phyloP scores from a whole-genome alignment of 2,888 invertebrate species.

The Pseudococcus longispinus region DNA sequence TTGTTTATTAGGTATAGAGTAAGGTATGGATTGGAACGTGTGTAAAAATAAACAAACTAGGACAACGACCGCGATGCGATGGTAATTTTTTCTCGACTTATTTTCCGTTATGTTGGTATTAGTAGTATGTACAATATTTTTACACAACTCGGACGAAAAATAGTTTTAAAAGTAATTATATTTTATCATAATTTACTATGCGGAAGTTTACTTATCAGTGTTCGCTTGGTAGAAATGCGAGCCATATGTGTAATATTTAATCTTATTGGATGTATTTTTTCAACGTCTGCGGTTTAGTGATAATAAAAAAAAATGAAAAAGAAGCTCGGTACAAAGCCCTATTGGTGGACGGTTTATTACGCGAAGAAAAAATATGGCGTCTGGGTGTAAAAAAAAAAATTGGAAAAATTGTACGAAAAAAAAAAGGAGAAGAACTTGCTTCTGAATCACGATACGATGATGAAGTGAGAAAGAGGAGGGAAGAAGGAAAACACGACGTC shows the following conservation, averaged over 20 bases:
- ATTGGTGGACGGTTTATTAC: neutral
- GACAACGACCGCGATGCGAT: slow-evolving; percentile 33
- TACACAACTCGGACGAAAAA: neutral
- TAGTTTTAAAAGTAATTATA: slow-evolving; percentile 21
- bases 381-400: neutral
- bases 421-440: neutral
- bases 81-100: slow-evolving; percentile 12
- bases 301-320: neutral
- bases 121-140: neutral
- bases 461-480: neutral
- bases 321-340: neutral
- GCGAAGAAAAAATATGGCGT: neutral
- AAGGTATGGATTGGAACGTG: slow-evolving; percentile 2
- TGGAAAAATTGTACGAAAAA: neutral
- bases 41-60: slow-evolving; percentile 38
- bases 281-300: neutral
- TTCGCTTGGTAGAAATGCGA: neutral
- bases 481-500: neutral
- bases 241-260: neutral
- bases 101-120: slow-evolving; percentile 39
- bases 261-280: neutral
- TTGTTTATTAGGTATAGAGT: neutral
- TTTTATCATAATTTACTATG: slow-evolving; percentile 40
- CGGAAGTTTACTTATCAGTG: slow-evolving; percentile 19
- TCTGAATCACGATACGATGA: neutral